These are phyloP conservation scores for Leptonema lineaticorne DNA, from an alignment of 1,140 invertebrate genomes.

Conservation along the genomic window DNA sequence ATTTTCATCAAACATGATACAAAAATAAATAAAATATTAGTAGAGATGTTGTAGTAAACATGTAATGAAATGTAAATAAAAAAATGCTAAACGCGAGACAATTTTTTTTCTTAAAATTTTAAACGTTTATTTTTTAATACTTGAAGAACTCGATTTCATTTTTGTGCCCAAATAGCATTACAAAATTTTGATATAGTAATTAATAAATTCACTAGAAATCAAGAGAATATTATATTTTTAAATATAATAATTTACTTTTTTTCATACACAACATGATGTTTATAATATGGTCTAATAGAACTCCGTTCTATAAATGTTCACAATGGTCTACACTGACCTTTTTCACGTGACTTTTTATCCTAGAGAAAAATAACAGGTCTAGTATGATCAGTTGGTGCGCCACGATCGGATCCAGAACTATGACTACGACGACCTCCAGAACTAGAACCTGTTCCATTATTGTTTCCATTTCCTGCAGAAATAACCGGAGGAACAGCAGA, in stretches of 20 bases:
- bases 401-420: conserved; percentile 48
- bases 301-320: conserved; percentile 1
- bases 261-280: neutral
- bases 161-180: neutral
- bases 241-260: too few relatives aligned
- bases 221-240: too few relatives aligned
- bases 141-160: neutral
- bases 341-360: conserved; percentile 17
- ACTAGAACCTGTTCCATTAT: conserved; percentile 43
- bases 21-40: too few relatives aligned
- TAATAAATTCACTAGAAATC: neutral
- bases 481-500: conserved; percentile 32
- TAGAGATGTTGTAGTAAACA: too few relatives aligned
- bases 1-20: too few relatives aligned
- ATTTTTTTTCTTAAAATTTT: too few relatives aligned
- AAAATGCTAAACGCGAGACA: too few relatives aligned
- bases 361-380: conserved; percentile 53
- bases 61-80: too few relatives aligned
- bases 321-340: conserved; percentile 9
- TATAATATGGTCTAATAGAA: neutral
- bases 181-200: neutral
- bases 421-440: conserved; percentile 46
- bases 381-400: conserved; percentile 45
- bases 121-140: too few relatives aligned
- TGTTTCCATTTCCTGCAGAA: conserved; percentile 39